phyloP scores from a whole-genome alignment of 2,888 invertebrate genomes.

The Venustoraphidia nigricollis region DNA sequence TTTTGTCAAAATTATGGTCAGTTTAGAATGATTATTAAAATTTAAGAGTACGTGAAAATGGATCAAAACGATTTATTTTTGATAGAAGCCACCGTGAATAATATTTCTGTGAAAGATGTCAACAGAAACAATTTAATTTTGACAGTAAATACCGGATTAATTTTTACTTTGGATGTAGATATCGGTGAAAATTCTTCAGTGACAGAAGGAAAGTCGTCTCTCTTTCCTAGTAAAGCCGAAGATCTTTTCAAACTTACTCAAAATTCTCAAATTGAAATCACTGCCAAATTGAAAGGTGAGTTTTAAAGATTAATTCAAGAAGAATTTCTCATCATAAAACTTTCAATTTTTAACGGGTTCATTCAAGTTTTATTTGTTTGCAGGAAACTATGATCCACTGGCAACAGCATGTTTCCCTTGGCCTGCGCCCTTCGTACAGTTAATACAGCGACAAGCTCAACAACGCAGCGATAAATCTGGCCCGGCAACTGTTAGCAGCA shows the following conservation, averaged over 20 bases:
- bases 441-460: no score
- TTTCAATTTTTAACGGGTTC: no score
- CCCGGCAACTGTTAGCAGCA: no score
- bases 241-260: not conserved
- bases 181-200: not conserved
- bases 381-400: no score
- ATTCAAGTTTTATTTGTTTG: no score
- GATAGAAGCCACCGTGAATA: constrained; percentile 1
- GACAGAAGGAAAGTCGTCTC: constrained; percentile 1
- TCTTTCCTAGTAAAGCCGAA: constrained; percentile 1
- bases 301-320: no score
- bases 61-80: not conserved
- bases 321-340: no score
- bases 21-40: not conserved
- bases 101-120: not conserved
- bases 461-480: no score
- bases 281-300: not conserved
- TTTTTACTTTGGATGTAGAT: not conserved
- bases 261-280: not conserved
- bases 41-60: not conserved
- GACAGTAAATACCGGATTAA: not conserved
- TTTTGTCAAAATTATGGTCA: not conserved
- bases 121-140: not conserved
- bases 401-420: no score
- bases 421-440: no score